A percentile compares a stretch with the other conserved stretches of the same genome.
phyloP scores from a whole-genome alignment of 2,797 vertebrate species.

The Coendou prehensilis region DNA sequence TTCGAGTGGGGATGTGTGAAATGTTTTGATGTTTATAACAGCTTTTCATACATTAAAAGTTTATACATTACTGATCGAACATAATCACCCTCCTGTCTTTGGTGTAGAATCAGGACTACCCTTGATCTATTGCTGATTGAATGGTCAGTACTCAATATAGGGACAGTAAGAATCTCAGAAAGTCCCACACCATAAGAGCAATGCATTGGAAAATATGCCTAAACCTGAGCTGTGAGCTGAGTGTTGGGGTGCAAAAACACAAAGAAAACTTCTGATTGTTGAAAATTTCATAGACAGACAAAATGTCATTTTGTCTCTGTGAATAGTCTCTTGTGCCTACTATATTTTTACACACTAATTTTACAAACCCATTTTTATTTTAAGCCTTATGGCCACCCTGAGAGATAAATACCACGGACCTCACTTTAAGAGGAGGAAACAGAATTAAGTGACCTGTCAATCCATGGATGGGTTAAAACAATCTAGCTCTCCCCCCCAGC shows the following conservation, averaged over 20 bases:
- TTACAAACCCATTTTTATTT: background rate
- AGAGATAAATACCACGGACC: background rate
- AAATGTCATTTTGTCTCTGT: background rate
- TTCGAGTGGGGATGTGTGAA: background rate
- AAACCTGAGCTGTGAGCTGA: background rate
- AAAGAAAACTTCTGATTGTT: background rate
- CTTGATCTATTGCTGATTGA: background rate
- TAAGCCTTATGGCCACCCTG: background rate
- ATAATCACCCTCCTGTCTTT: background rate
- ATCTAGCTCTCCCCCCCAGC: too few relatives aligned
- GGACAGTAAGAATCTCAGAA: background rate
- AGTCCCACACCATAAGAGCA: rapidly evolving
- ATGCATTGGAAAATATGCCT: rapidly evolving
- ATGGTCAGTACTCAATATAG: background rate
- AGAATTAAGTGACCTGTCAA: background rate
- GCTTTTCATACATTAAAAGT: background rate
- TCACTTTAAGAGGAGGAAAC: background rate
- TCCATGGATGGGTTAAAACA: background rate
- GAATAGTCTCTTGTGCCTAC: background rate
- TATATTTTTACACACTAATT: background rate
- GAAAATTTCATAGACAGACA: background rate
- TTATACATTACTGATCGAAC: background rate
- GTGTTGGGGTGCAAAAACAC: background rate
- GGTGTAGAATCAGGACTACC: background rate
- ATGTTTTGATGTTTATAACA: background rate